These are phyloP conservation scores for Eupithecia insigniata DNA, from an alignment of 2,888 invertebrate genomes.

Conservation along the genomic window DNA sequence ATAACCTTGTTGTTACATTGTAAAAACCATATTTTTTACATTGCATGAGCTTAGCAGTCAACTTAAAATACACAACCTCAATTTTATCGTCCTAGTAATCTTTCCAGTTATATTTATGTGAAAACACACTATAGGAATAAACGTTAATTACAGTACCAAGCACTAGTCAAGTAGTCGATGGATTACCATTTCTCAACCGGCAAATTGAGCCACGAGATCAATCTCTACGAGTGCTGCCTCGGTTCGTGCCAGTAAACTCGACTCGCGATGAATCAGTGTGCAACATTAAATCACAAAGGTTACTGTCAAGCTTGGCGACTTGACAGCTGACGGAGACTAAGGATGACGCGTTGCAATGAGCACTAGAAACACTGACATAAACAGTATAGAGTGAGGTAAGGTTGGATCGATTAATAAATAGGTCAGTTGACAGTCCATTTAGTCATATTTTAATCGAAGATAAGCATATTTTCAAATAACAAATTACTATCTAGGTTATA, in stretches of 20 bases:
- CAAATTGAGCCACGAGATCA: neutral
- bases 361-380: neutral
- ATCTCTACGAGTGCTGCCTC: neutral
- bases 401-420: no score
- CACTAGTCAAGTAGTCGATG: constrained; percentile 4
- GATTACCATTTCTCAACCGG: neutral
- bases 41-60: neutral
- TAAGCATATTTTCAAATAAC: no score
- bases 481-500: no score
- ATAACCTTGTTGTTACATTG: no score
- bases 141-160: neutral
- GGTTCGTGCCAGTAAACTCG: constrained; percentile 10
- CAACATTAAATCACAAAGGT: constrained; percentile 21
- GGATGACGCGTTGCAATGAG: neutral
- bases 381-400: neutral
- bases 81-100: neutral
- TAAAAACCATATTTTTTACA: neutral
- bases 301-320: constrained; percentile 11
- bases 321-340: neutral
- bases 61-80: neutral
- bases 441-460: no score
- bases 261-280: constrained; percentile 18
- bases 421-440: no score
- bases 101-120: neutral
- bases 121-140: neutral